Conservation (phyloP, 1,140 invertebrate genomes). For the Holcopasites calliopsidis region DNA sequence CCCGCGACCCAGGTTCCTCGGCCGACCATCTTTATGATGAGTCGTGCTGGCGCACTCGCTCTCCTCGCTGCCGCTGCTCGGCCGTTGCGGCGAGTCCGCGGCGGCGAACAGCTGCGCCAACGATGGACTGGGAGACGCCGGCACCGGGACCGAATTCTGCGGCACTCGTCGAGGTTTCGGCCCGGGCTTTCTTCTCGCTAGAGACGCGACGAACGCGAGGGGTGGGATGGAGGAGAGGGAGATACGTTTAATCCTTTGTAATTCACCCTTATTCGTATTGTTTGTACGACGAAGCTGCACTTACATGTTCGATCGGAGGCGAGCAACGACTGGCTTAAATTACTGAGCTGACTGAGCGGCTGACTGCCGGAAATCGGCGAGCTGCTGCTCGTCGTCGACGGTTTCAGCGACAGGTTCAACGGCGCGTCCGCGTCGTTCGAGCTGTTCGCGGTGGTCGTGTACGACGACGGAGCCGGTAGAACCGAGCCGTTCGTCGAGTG, state of each 20-base stretch:
- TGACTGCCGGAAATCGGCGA: conserved; percentile 75
- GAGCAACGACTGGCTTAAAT: conserved; percentile 79
- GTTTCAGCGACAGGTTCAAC: conserved; percentile 90
- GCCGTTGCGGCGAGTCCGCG: conserved; percentile 81
- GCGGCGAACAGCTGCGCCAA: conserved; percentile 81
- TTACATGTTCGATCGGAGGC: conserved; percentile 81
- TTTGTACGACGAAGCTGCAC: too few species aligned
- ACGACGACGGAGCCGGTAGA: conserved; percentile 74
- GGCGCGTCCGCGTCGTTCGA: conserved; percentile 85
- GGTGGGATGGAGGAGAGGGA: too few species aligned
- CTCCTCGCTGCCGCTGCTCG: conserved; percentile 84
- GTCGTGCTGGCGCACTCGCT: conserved; percentile 80
- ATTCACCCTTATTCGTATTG: too few species aligned
- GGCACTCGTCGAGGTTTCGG: conserved; percentile 85
- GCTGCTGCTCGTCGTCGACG: conserved; percentile 78
- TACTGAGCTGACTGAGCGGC: conserved; percentile 81
- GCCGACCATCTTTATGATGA: conserved; percentile 85
- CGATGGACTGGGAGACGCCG: conserved; percentile 80
- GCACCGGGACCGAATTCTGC: conserved; percentile 80
- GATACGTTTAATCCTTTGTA: too few species aligned
- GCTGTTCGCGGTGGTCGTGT: conserved; percentile 71
- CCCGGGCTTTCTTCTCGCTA: conserved; percentile 86
- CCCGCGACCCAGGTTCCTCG: conserved; percentile 89
- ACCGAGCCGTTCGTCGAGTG: conserved; percentile 79
- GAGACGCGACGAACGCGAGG: too few species aligned